Evolutionary conservation across 2,113 vertebrate genomes (phyloP).

Genomic region (Prolemur simus): DNA sequence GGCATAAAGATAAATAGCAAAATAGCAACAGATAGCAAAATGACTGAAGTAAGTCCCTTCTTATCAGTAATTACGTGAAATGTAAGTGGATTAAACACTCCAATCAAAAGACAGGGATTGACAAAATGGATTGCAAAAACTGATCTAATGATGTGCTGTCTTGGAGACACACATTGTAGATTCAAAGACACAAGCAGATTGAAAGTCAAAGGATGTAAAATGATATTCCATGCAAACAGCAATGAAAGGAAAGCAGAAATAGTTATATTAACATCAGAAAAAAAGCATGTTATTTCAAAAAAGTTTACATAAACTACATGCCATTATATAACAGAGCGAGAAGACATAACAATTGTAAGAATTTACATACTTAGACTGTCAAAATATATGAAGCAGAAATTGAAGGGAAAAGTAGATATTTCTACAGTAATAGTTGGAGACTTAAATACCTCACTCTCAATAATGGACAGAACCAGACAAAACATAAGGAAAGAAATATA

Average conservation of each 20-base stretch:
- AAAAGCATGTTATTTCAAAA: neutral
- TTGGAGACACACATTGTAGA: neutral
- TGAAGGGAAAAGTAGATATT: neutral
- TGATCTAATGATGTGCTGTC: neutral
- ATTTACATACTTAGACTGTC: neutral
- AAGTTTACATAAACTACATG: neutral
- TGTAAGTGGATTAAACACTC: neutral
- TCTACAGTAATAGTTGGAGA: neutral
- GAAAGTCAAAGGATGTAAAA: neutral
- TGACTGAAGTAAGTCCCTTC: neutral
- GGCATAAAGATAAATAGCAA: neutral
- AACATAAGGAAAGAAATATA: neutral
- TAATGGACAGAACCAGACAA: neutral
- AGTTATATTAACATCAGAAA: neutral
- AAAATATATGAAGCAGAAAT: neutral
- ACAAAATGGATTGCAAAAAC: neutral
- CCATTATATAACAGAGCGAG: neutral
- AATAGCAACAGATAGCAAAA: neutral
- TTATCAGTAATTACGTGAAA: neutral
- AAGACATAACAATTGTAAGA: neutral
- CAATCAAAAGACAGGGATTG: neutral
- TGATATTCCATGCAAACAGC: neutral
- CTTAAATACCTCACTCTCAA: neutral
- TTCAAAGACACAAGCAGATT: neutral
- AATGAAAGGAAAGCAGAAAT: neutral